A percentile compares a stretch with the other conserved stretches of the same genome.
phyloP scores from a whole-genome alignment of 2,797 vertebrate genomes.

The Epinephelus coioides region DNA sequence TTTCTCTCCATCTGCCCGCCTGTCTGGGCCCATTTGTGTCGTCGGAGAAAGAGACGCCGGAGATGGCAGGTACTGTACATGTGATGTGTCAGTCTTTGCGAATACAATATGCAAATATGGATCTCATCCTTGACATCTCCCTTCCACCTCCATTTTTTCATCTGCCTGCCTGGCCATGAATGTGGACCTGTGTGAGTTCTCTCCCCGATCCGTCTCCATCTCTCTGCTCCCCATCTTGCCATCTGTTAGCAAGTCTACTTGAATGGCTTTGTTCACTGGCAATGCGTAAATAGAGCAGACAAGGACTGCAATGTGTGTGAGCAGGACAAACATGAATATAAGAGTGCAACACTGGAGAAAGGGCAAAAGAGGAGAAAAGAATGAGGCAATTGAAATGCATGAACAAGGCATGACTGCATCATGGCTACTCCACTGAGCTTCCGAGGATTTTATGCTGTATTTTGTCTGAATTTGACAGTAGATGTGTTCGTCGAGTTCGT shows the following conservation, averaged over 20 bases:
- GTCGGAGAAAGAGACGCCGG: slow-evolving; percentile 12
- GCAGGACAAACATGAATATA: slow-evolving; percentile 41
- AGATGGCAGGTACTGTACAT: slow-evolving; percentile 27
- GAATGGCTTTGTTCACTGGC: slow-evolving; percentile 43
- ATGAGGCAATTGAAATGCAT: slow-evolving; percentile 33
- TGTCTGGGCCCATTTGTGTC: slow-evolving; percentile 44
- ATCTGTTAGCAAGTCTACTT: slow-evolving; percentile 65
- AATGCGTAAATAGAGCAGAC: slow-evolving; percentile 58
- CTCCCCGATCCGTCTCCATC: slow-evolving; percentile 20
- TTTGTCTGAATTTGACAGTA: slow-evolving; percentile 48
- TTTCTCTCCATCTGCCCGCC: slow-evolving; percentile 42
- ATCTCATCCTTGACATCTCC: slow-evolving; percentile 26
- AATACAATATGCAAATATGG: slow-evolving; percentile 35
- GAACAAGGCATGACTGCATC: slow-evolving; percentile 22
- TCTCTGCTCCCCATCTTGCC: slow-evolving; percentile 35
- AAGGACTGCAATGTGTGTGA: slow-evolving; percentile 48
- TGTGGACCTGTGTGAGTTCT: slow-evolving; percentile 35
- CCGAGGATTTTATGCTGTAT: slow-evolving; percentile 15
- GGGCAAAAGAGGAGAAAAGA: slow-evolving; percentile 15
- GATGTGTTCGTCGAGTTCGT: slow-evolving; percentile 45
- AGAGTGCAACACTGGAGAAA: slow-evolving; percentile 20
- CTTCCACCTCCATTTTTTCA: slow-evolving; percentile 24
- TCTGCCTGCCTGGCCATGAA: slow-evolving; percentile 16
- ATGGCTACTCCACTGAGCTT: slow-evolving; percentile 17
- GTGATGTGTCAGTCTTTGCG: slow-evolving; percentile 23